Evolutionary conservation across 2,888 invertebrate species (phyloP).

Genomic region (Dasypogon diadema): DNA sequence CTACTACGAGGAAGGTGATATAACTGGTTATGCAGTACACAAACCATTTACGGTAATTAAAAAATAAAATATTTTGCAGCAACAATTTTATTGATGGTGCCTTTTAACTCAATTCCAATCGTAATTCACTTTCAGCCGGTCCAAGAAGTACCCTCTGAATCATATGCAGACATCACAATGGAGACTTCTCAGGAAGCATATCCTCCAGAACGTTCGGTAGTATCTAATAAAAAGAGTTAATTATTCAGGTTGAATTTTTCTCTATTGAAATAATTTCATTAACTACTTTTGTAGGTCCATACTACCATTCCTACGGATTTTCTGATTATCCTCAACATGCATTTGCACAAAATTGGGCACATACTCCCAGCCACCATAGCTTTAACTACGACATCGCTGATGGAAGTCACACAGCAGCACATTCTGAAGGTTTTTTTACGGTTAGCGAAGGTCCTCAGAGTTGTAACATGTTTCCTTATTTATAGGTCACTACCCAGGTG

Average conservation of each 20-base stretch:
- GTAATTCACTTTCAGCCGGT: neutral
- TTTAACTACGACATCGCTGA: neutral
- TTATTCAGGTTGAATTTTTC: neutral
- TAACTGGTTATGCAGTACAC: constrained; percentile 69
- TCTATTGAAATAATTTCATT: too few relatives aligned
- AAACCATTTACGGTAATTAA: constrained; percentile 51
- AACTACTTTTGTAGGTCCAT: neutral
- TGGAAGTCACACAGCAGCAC: neutral
- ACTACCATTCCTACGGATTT: neutral
- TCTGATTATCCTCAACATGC: neutral
- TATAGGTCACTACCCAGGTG: constrained; percentile 52
- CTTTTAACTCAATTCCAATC: neutral
- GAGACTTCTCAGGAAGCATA: neutral
- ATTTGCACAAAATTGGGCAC: neutral
- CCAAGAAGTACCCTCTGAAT: neutral
- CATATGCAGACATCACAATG: neutral
- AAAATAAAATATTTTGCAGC: neutral
- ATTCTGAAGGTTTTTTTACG: constrained; percentile 5
- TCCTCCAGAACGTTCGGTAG: neutral
- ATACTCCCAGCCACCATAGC: neutral
- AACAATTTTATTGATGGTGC: neutral
- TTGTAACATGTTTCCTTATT: neutral
- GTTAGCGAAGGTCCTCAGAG: too few relatives aligned
- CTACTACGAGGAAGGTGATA: constrained; percentile 75
- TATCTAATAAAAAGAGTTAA: constrained; percentile 9